Evolutionary conservation across 2,113 vertebrate species (phyloP).

Genomic region (Ceyx margarethae): DNA sequence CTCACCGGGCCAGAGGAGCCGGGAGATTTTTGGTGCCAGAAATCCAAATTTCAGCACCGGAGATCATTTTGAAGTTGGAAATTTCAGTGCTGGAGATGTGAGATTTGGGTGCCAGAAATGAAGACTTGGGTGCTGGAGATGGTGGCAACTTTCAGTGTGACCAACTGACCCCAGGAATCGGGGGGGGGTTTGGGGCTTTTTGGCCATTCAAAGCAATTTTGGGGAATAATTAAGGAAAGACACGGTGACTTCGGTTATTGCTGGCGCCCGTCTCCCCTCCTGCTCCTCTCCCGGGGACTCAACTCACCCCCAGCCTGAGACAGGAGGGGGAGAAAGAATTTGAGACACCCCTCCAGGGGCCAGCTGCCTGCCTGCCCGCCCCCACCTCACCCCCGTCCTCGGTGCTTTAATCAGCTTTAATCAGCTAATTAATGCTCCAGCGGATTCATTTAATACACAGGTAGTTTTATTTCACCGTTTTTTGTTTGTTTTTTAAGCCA

Average conservation of each 20-base stretch:
- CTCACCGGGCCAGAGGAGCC: background rate
- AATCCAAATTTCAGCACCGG: background rate
- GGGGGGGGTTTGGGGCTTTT: accelerated
- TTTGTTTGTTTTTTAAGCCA: background rate
- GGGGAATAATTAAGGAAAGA: conserved; percentile 62
- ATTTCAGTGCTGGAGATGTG: background rate
- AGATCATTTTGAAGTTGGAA: background rate
- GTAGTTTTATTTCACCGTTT: conserved; percentile 39
- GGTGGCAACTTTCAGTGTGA: accelerated
- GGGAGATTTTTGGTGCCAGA: background rate
- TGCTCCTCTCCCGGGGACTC: background rate
- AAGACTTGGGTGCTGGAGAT: background rate
- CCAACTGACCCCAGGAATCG: background rate
- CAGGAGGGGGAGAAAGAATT: background rate
- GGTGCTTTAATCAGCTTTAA: background rate
- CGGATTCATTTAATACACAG: conserved; percentile 2
- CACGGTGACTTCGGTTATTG: conserved; percentile 53
- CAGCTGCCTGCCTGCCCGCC: accelerated
- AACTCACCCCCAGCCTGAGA: background rate
- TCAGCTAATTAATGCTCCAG: background rate
- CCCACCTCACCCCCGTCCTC: background rate
- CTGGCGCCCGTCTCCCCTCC: conserved; percentile 11
- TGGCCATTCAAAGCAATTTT: conserved; percentile 15
- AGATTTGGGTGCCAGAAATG: background rate
- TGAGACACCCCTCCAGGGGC: accelerated